Percentiles rank a stretch among this genome's conserved stretches.
These are phyloP conservation scores for Thripadectes ignobilis DNA, from an alignment of 2,797 vertebrate genomes.

Conservation along the genomic window DNA sequence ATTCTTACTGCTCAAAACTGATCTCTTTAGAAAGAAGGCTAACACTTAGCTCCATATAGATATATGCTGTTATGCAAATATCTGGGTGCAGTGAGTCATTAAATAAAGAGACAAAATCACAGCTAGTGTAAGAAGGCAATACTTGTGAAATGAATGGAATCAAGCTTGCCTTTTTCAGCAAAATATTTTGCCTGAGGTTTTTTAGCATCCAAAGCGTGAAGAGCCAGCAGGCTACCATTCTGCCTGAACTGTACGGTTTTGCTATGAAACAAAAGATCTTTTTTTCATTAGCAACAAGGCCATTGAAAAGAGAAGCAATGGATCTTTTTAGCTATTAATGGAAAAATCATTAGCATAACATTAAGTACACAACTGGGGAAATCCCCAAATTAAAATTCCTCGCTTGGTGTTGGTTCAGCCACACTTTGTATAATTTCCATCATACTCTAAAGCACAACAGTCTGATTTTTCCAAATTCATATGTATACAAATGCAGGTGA, in stretches of 20 bases:
- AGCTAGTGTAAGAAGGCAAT: slow-evolving; percentile 1
- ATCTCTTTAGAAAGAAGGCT: neutral
- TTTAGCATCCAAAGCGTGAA: neutral
- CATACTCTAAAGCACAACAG: neutral
- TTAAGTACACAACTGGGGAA: slow-evolving; percentile 19
- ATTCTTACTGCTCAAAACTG: neutral
- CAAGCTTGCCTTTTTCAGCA: slow-evolving; percentile 33
- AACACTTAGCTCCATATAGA: neutral
- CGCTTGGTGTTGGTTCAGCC: neutral
- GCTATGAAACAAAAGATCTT: slow-evolving; percentile 27
- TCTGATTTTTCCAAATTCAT: neutral
- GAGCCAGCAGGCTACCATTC: slow-evolving; percentile 2
- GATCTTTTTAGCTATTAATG: slow-evolving; percentile 26
- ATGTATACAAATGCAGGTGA: neutral
- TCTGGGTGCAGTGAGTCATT: neutral
- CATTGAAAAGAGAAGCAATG: neutral
- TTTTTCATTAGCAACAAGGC: slow-evolving; percentile 13
- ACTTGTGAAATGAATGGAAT: slow-evolving; percentile 14
- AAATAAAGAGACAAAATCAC: slow-evolving; percentile 39
- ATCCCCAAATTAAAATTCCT: slow-evolving; percentile 38
- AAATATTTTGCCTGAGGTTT: slow-evolving; percentile 47
- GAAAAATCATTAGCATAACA: slow-evolving; percentile 15
- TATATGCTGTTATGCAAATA: slow-evolving; percentile 14
- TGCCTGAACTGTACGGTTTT: slow-evolving; percentile 41
- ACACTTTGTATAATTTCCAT: neutral